A percentile compares a stretch with the other conserved stretches of the same genome.
Evolutionary conservation across 2,113 vertebrate species (phyloP).

Genomic region (Sorex araneus): DNA sequence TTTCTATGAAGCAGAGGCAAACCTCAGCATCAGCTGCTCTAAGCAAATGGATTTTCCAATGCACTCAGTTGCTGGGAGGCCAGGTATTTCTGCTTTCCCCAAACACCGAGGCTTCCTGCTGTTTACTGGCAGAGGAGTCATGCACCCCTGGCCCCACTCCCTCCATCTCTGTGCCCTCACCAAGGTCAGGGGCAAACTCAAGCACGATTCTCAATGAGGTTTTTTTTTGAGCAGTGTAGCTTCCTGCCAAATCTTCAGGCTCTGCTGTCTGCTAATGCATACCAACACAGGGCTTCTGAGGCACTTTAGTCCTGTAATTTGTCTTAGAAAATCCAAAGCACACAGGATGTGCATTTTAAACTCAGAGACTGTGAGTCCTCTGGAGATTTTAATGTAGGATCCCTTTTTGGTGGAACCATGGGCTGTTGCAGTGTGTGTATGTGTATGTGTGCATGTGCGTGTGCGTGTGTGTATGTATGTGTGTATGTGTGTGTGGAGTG

Average conservation of each 20-base stretch:
- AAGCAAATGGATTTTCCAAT: slow-evolving; percentile 57
- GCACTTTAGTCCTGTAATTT: not conserved
- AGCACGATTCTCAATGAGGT: not conserved
- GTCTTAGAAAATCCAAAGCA: not conserved
- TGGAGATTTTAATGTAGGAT: not conserved
- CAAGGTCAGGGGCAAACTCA: not conserved
- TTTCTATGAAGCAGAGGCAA: slow-evolving; percentile 34
- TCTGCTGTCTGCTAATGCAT: not conserved
- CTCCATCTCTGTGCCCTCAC: not conserved
- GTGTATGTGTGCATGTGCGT: not conserved
- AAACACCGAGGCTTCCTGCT: not conserved
- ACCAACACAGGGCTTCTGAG: not conserved
- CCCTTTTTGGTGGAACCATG: not conserved
- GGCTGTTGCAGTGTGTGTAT: not conserved
- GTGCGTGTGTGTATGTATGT: too few species aligned
- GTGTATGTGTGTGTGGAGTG: not conserved
- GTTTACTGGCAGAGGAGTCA: not conserved
- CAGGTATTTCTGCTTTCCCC: not conserved
- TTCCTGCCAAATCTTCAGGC: not conserved
- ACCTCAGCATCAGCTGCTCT: slow-evolving; percentile 72
- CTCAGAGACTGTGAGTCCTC: not conserved
- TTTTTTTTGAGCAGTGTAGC: not conserved
- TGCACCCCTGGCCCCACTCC: not conserved
- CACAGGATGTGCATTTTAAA: not conserved
- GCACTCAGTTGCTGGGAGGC: slow-evolving; percentile 58